Evolutionary conservation across 1,140 invertebrate genomes (phyloP), one percentile per base, ranked within the genome.

Genomic region (Lerema accius): DNA sequence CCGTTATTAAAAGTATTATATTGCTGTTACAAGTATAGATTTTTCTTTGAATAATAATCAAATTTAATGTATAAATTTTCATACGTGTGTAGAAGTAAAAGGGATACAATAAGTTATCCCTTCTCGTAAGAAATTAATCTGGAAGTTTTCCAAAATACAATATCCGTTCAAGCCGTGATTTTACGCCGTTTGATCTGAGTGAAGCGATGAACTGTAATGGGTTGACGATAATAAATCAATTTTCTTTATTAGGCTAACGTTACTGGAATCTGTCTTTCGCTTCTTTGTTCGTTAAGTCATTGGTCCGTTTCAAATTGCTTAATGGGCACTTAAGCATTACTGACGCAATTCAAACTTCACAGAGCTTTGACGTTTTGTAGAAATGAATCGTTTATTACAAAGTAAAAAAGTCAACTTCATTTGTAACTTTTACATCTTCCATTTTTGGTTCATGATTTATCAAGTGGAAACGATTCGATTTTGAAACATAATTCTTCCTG

Each of bases 261-360:
- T 10, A 19, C 45, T 56, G 13, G 23, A 45, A 56, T 56, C 32
- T 56, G 53, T 56, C 40, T 14, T 40, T 17, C 26, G 23, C 23
- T 39, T 39, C 40, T 56, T 55, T 55, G 51, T 56, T 56, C 53
- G n/a, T 45, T 56, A 17, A 17, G 11, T 56, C 51, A n/a, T 26
- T 58, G 26, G 16, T 14, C 35, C 28, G 42, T 45, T 35, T 26
- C 42, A 45, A 58, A 58, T 46, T 46, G 42, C 55, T 58, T 45
- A 35, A 58, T 46, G 55, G 23, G 26, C 55, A 46, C 43, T 59
- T 59, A 42, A 43, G 53, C 14, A 43, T 56, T 43, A 43, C 32
- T 23, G 53, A n/a, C 40, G 19, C 39, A 56, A 56, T 42, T 26
- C 23, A 11, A 56, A 43, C 15, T 53, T 10, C 4, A 51, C 16